Evolutionary conservation across 1,140 invertebrate genomes (phyloP).

Genomic region (Drosophila busckii): DNA sequence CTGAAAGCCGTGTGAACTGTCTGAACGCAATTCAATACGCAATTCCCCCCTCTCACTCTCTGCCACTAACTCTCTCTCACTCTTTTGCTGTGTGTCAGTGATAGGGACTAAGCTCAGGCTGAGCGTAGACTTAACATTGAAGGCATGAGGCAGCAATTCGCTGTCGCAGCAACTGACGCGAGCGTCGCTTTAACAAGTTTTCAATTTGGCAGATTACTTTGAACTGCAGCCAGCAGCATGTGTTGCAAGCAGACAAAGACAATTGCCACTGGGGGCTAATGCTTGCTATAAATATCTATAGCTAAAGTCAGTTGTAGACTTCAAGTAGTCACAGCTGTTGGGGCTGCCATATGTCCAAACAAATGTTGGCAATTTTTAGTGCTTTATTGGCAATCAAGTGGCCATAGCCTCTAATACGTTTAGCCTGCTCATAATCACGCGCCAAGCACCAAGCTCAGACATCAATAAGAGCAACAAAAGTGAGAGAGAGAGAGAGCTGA

Average conservation of each 20-base stretch:
- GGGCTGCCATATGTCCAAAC: slow-evolving; percentile 27
- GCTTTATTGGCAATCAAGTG: slow-evolving; percentile 40
- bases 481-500: slow-evolving; percentile 5
- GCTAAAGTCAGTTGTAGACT: slow-evolving; percentile 50
- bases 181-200: slow-evolving; percentile 32
- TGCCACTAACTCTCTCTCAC: too few relatives aligned
- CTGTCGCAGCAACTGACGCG: slow-evolving; percentile 6
- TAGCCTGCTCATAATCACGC: slow-evolving; percentile 75
- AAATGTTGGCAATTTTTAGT: slow-evolving; percentile 68
- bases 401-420: slow-evolving; percentile 53
- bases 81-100: slow-evolving; percentile 10
- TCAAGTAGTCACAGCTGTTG: slow-evolving; percentile 14
- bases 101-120: slow-evolving; percentile 28
- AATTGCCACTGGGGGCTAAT: too few relatives aligned
- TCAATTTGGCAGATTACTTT: slow-evolving; percentile 40
- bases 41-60: too few relatives aligned
- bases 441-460: slow-evolving; percentile 61
- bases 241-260: too few relatives aligned
- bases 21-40: too few relatives aligned
- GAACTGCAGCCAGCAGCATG: too few relatives aligned
- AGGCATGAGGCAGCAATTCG: too few relatives aligned
- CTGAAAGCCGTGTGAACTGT: too few relatives aligned
- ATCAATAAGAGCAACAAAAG: slow-evolving; percentile 33
- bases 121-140: too few relatives aligned
- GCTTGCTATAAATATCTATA: too few relatives aligned